phyloP scores from a whole-genome alignment of 2,113 vertebrate species.

The Montifringilla adamsi region DNA sequence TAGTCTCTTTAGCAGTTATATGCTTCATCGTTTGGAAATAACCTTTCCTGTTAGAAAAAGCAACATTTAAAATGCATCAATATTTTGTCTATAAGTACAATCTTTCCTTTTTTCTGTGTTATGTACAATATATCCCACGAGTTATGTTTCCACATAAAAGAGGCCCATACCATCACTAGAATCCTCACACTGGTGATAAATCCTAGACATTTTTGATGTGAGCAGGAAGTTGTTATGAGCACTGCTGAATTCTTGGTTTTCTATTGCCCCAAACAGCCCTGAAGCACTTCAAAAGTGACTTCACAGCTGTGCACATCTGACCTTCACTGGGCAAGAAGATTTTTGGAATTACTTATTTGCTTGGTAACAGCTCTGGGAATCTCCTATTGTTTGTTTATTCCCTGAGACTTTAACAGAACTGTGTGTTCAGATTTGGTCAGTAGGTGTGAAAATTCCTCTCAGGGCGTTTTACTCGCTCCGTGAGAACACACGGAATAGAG shows the following conservation, averaged over 20 bases:
- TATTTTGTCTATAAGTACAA: not conserved
- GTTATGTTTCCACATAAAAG: not conserved
- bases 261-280: not conserved
- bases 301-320: not conserved
- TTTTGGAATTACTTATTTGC: slow-evolving; percentile 34
- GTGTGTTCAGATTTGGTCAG: slow-evolving; percentile 4
- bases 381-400: slow-evolving; percentile 57
- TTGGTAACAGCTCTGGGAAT: slow-evolving; percentile 15
- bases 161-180: not conserved
- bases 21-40: not conserved
- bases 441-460: slow-evolving; percentile 49
- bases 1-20: not conserved
- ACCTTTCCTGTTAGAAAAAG: not conserved
- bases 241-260: not conserved
- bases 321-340: not conserved
- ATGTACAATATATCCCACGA: not conserved
- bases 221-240: not conserved
- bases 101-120: not conserved
- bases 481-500: not conserved
- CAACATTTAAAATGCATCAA: not conserved
- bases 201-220: not conserved
- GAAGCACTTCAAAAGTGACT: not conserved
- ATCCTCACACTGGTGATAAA: not conserved
- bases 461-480: not conserved
- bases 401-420: not conserved